phyloP scores from a whole-genome alignment of 1,140 invertebrate species.

The Procambarus clarkii region DNA sequence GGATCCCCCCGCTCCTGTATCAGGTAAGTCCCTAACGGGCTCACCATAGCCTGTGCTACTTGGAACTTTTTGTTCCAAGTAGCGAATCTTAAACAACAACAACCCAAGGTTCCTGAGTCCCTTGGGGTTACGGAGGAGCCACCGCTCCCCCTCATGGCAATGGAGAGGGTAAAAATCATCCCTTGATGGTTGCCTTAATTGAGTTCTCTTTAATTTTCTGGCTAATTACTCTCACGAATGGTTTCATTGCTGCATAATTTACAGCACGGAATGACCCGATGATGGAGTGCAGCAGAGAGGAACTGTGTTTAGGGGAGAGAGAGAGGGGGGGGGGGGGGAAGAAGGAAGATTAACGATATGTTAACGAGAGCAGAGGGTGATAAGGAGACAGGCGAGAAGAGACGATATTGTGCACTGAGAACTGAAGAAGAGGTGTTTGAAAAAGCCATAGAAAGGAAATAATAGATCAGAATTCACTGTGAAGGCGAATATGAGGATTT shows the following conservation, averaged over 20 bases:
- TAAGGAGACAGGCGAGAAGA: background rate
- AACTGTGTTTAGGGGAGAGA: background rate
- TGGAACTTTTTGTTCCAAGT: no score
- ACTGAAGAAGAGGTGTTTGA: no score
- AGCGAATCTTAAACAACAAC: no score
- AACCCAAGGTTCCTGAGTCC: background rate
- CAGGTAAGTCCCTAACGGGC: no score
- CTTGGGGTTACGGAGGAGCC: no score
- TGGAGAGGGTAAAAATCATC: slow-evolving; percentile 8
- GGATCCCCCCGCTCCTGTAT: no score
- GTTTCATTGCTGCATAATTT: slow-evolving; percentile 35
- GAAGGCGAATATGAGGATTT: no score
- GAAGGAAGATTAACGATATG: background rate
- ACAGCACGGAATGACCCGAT: slow-evolving; percentile 28
- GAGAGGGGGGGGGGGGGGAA: background rate
- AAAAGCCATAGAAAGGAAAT: no score
- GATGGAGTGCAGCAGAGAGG: background rate
- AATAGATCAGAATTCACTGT: no score
- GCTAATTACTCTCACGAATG: slow-evolving; percentile 34
- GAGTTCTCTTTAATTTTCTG: slow-evolving; percentile 39
- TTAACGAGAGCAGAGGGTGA: background rate
- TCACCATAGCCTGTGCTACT: no score
- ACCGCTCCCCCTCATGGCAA: background rate
- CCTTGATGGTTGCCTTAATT: slow-evolving; percentile 28
- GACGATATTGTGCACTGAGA: no score